Base-by-base conservation (phyloP, 2,888 invertebrate genomes). In the Sarcophaga rosellei region DNA sequence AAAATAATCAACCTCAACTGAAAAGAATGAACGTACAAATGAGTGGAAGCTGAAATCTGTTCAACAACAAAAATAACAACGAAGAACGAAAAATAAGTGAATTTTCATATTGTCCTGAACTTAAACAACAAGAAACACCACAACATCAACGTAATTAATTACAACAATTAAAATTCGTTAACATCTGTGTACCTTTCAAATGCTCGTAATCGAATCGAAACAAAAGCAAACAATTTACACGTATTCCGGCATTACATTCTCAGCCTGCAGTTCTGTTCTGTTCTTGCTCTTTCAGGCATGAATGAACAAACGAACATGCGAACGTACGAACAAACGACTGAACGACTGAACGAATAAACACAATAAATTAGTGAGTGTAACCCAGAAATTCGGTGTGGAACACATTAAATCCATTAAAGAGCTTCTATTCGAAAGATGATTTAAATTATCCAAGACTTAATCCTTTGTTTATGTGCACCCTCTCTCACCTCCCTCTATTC, bases 161-260 rank as follows among this genome's bases (percentile, higher is more conserved):
- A 78, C 73, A 78, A 78, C 78, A 83, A 83, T 73, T 83, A 78
- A 83, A 83, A 78, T 83, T 83, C 69, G 73, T 83, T 78, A 77
- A 78, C 73, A 83, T 69, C 61, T 83, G 83, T 78, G 74, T 68
- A 83, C 73, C 61, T 73, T 83, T 53, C 74, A 76, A 75, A 75
- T 25, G 45, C 35, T 75, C 45, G 66, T 69, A 63, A 83, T 83
- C 83, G 78, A 83, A 78, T 78, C 68, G 62, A 69, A 83, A 69
- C 63, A 74, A 74, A 63, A 63, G 74, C 10, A 23, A 10, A 63
- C 74, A 74, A 74, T 47, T 63, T 62, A 62, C 74, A 74, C 62
- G 17, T 53, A 10, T 53, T 53, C 63, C 23, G 8, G n/a, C 20
- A 68, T 53, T 53, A 53, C 4, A 5, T 59, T 59, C 11, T 53